Conservation (phyloP, 2,888 invertebrate species). For the Poecilus cupreus region DNA sequence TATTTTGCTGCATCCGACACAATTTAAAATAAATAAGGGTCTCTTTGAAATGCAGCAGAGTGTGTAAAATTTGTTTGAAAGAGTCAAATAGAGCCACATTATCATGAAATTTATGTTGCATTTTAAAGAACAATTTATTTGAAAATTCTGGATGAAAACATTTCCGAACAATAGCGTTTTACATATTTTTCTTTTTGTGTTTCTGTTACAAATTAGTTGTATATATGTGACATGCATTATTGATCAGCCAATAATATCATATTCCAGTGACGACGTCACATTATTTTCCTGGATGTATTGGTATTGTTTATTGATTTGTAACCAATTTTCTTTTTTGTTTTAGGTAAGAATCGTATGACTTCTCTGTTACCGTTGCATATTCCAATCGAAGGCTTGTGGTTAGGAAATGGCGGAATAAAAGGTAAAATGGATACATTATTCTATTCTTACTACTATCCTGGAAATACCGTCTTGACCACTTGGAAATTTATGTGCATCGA, state of each 20-base stretch:
- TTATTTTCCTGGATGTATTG: neutral
- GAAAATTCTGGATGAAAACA: constrained; percentile 19
- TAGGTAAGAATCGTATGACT: neutral
- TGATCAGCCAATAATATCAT: neutral
- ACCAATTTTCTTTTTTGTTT: neutral
- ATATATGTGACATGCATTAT: constrained; percentile 27
- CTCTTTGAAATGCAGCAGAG: constrained; percentile 44
- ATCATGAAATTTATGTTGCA: constrained; percentile 37
- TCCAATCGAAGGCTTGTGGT: neutral
- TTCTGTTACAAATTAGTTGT: constrained; percentile 19
- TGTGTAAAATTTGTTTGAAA: constrained; percentile 43
- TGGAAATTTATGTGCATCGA: too few relatives aligned
- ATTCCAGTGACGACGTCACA: neutral
- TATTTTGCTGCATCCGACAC: constrained; percentile 19
- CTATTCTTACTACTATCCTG: neutral
- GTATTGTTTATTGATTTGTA: neutral
- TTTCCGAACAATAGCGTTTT: constrained; percentile 29
- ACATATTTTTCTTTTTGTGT: constrained; percentile 20
- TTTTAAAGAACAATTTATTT: constrained; percentile 37
- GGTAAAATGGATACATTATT: neutral
- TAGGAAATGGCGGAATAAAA: neutral
- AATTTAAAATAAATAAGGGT: constrained; percentile 42
- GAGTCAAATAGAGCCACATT: constrained; percentile 22
- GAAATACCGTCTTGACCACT: neutral
- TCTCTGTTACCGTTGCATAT: neutral